phyloP scores from a whole-genome alignment of 1,140 invertebrate genomes.

The Copidosoma floridanum region DNA sequence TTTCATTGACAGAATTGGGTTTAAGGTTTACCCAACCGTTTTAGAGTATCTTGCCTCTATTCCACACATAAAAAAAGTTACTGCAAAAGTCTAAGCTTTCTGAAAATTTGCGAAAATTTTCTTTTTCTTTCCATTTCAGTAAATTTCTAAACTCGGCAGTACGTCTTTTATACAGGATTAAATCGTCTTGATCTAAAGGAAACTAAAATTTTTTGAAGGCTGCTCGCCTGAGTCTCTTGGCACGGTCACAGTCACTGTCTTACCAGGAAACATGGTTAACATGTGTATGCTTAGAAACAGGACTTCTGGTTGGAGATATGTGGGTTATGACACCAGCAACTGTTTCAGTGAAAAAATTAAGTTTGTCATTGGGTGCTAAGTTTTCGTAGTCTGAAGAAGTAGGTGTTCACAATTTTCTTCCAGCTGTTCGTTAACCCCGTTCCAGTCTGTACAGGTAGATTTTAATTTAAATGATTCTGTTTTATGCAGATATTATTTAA shows the following conservation, averaged over 20 bases:
- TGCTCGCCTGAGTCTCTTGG: neutral
- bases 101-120: neutral
- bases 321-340: too few relatives aligned
- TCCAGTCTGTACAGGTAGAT: neutral
- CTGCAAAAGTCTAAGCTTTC: neutral
- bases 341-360: neutral
- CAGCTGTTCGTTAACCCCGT: neutral
- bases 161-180: neutral
- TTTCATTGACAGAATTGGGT: too few relatives aligned
- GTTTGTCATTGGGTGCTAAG: neutral
- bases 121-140: neutral
- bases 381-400: neutral
- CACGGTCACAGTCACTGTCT: neutral
- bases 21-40: neutral
- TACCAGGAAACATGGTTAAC: neutral
- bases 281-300: neutral
- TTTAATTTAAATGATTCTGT: conserved; percentile 6
- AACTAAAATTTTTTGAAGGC: neutral
- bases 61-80: neutral
- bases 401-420: neutral
- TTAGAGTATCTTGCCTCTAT: neutral
- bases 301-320: neutral
- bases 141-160: neutral
- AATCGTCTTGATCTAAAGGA: neutral
- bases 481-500: conserved; percentile 19